Evolutionary conservation across 2,888 invertebrate species (phyloP), one percentile per base, ranked within the genome.

Genomic region (Meloe dianella): DNA sequence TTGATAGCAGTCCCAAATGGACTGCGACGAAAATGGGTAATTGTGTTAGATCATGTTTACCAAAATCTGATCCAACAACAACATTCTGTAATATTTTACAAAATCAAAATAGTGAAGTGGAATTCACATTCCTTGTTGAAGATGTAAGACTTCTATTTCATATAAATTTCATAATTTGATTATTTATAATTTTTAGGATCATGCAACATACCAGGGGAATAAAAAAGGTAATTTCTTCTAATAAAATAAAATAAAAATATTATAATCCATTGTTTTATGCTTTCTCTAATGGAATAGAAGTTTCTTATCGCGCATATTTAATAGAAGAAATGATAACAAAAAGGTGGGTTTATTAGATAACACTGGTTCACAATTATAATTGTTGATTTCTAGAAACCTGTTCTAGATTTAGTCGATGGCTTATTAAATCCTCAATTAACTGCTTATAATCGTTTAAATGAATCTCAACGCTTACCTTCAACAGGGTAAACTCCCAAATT

Each of bases 11-110:
- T 82, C 82, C 82, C 74, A 73, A 66, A 66, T 71, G 82, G 82
- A 74, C 82, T 81, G 80, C 81, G 68, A 71, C 69, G 73, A 76
- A 76, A 68, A 86, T 86, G 86, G 86, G 86, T 80, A 85, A 83
- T 81, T 86, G 86, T 79, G 81, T 85, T 76, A 84, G 84, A 77
- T 84, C 81, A 75, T 86, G 86, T 77, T 81, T 85, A 75, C 81
- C 84, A 71, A 80, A 78, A 61, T 74, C 77, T 60, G 76, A 79
- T 24, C 73, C 75, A 51, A 71, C 77, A 30, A 72, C 73, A 60
- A 68, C 72, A 29, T 68, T 77, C 27, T 66, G 74, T 29, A 78
- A 72, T 58, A 73, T 77, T 47, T 72, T 78, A 24, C 71, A 72
- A 60, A 72, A 71, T 59, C 73, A 74, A 60, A 73, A 68, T 41